Evolutionary conservation across 2,113 vertebrate genomes (phyloP).

Genomic region (Otis tarda): DNA sequence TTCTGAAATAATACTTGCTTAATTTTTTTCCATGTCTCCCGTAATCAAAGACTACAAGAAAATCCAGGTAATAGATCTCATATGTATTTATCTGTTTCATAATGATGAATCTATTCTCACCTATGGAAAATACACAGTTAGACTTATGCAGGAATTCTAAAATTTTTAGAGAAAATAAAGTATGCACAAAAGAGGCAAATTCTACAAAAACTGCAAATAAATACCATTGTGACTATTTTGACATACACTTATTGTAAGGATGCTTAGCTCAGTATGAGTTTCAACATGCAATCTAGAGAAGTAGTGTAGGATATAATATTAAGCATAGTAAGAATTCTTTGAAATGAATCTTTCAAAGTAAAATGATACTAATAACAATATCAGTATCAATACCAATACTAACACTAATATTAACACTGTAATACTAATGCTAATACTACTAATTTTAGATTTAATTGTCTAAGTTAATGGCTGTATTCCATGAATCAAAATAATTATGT

Average conservation of each 20-base stretch:
- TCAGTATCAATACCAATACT: background rate
- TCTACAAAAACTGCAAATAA: background rate
- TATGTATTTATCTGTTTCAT: background rate
- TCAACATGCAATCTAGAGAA: background rate
- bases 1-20: background rate
- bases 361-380: background rate
- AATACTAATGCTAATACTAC: background rate
- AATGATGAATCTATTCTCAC: background rate
- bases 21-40: background rate
- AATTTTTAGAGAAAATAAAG: background rate
- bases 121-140: background rate
- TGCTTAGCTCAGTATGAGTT: background rate
- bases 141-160: background rate
- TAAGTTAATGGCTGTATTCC: background rate
- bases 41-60: background rate
- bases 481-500: background rate
- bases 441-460: background rate
- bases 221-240: background rate
- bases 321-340: background rate
- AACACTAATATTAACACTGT: background rate
- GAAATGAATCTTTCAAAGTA: background rate
- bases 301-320: background rate
- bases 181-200: background rate
- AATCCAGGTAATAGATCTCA: background rate
- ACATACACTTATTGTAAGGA: background rate